phyloP scores from a whole-genome alignment of 2,888 invertebrate genomes.

The Xiphydria camelus region DNA sequence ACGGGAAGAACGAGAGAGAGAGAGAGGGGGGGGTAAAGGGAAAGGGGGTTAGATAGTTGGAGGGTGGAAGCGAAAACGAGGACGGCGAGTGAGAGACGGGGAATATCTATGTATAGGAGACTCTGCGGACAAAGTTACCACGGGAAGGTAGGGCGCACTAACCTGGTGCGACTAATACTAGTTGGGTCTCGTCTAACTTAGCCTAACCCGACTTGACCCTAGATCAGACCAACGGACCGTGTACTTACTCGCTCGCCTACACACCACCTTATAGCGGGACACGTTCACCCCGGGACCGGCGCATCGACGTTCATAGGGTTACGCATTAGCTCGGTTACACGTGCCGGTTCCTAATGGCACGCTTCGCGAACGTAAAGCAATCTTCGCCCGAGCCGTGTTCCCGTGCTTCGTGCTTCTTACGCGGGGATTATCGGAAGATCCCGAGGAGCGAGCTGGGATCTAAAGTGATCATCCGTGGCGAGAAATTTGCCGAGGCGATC shows the following conservation, averaged over 20 bases:
- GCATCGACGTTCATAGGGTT: too few species aligned
- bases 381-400: too few species aligned
- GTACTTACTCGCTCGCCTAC: slow-evolving; percentile 26
- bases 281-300: too few species aligned
- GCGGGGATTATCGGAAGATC: too few species aligned
- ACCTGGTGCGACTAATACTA: slow-evolving; percentile 41
- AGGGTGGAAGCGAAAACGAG: slow-evolving; percentile 15
- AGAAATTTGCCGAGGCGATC: too few species aligned
- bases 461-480: too few species aligned
- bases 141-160: slow-evolving; percentile 26
- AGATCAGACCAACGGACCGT: slow-evolving; percentile 45
- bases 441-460: too few species aligned
- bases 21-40: neutral
- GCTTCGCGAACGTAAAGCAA: too few species aligned
- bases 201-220: slow-evolving; percentile 44
- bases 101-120: slow-evolving; percentile 14
- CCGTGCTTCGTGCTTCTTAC: too few species aligned
- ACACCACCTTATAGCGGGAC: neutral
- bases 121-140: slow-evolving; percentile 28
- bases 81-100: slow-evolving; percentile 9
- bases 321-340: too few species aligned
- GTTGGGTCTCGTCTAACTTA: slow-evolving; percentile 41
- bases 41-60: neutral
- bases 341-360: too few species aligned
- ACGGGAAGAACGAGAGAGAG: slow-evolving; percentile 15